Base-by-base conservation (phyloP, 2,113 vertebrate genomes). In the Lophochroa leadbeateri region DNA sequence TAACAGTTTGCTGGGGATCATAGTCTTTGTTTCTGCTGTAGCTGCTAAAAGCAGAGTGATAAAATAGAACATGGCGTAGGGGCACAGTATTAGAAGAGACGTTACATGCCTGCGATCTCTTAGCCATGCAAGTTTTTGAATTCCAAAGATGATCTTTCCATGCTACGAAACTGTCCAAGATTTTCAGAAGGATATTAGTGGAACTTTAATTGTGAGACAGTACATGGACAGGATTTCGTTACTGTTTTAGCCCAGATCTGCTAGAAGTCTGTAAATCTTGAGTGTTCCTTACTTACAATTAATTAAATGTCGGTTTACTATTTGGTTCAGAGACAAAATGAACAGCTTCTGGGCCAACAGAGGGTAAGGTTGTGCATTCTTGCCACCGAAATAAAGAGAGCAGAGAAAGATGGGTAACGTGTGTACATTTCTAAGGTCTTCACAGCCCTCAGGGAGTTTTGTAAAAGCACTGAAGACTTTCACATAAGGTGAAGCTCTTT, bases 91-190 rank as follows among this genome's bases (percentile, higher is more conserved):
- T 96, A 92, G 92, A 90, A 96, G 93, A 95, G 92, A 91, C 9
- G 24, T 78, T 85, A 92, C 95, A 93, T 93, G 77, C 53, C 84
- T 95, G 44, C 80, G 89, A 91, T 92, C 91, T 93, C 35, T 78
- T 90, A 88, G 86, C 93, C 85, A n/a, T 91, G 96, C 87, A 96
- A 95, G 92, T 82, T 97, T 97, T 44, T 85, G 85, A 80, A 93
- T 93, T 91, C 93, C 70, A 64, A 77, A 95, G 84, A 49, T 96
- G 95, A 76, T 72, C n/a, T 87, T 96, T 77, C 90, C 75, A 49
- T 44, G 63, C 65, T 78, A 16, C 85, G 85, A 93, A 86, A 82
- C 72, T 86, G 67, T 81, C 68, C 44, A 65, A 35, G 75, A 39
- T 90, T 72, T 81, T 94, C 50, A 72, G 75, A 55, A 41, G 61